Conservation (phyloP, 1,140 invertebrate genomes). For the Platyura marginata region DNA sequence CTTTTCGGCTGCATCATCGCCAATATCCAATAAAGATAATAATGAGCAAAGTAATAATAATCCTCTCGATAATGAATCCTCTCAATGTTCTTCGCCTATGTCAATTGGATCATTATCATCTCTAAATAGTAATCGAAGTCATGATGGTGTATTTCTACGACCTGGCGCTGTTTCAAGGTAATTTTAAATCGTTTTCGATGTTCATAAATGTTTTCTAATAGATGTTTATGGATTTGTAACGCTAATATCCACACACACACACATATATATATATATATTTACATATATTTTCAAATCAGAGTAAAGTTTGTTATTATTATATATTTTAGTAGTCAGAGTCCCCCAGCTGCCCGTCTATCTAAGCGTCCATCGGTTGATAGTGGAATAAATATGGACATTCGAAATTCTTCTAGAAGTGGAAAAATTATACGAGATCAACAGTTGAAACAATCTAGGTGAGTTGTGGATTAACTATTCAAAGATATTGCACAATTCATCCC, state of each 20-base stretch:
- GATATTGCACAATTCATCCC: background rate
- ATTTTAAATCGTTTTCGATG: no score
- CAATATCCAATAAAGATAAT: background rate
- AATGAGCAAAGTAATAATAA: background rate
- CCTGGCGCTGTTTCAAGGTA: slow-evolving; percentile 35
- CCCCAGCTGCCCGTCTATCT: slow-evolving; percentile 25
- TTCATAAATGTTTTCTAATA: no score
- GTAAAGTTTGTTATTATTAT: background rate
- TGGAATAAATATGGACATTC: slow-evolving; percentile 53
- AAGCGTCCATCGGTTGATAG: slow-evolving; percentile 71
- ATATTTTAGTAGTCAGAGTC: background rate
- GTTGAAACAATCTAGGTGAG: slow-evolving; percentile 31
- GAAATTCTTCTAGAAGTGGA: slow-evolving; percentile 11
- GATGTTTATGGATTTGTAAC: no score
- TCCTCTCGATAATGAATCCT: background rate
- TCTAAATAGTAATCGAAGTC: slow-evolving; percentile 10
- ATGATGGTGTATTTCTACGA: slow-evolving; percentile 42
- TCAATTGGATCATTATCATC: background rate
- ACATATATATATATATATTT: no score
- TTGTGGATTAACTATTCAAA: background rate
- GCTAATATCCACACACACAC: no score
- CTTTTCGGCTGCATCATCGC: background rate
- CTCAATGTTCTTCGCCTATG: slow-evolving; percentile 1
- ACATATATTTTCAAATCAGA: no score
- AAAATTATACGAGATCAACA: slow-evolving; percentile 12